Percentiles rank a stretch among this genome's conserved stretches.
These are phyloP conservation scores for Sebastes trivittatus DNA, from an alignment of 2,797 vertebrate genomes.

Conservation along the genomic window DNA sequence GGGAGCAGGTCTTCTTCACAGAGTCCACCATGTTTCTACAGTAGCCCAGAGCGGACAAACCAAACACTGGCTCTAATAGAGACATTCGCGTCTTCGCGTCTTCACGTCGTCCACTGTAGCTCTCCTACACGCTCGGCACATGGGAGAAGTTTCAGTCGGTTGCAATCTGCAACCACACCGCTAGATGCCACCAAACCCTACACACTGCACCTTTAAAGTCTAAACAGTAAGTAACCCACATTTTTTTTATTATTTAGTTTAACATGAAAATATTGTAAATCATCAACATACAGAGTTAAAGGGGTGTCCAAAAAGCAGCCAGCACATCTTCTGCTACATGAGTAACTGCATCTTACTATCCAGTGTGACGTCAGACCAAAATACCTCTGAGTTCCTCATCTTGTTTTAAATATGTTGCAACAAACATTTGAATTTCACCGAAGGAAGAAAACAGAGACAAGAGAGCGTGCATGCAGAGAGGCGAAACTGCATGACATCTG, in stretches of 20 bases:
- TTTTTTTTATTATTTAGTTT: background rate
- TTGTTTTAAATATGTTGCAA: constrained; percentile 25
- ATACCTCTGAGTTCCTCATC: constrained; percentile 39
- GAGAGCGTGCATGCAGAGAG: constrained; percentile 19
- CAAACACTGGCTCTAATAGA: too few relatives aligned
- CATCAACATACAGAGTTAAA: constrained; percentile 14
- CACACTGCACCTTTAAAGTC: background rate
- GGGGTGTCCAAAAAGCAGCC: constrained; percentile 31
- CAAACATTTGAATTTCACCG: constrained; percentile 22
- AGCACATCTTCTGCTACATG: constrained; percentile 46
- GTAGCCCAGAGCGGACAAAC: too few relatives aligned
- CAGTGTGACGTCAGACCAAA: constrained; percentile 67
- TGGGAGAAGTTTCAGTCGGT: too few relatives aligned
- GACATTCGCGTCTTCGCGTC: too few relatives aligned
- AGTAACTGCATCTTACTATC: constrained; percentile 49
- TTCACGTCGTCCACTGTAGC: background rate
- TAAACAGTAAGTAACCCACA: background rate
- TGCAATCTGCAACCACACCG: too few relatives aligned
- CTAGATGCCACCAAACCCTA: background rate
- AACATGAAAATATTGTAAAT: constrained; percentile 11
- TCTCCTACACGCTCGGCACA: background rate
- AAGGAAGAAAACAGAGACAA: constrained; percentile 26
- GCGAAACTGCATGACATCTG: constrained; percentile 47
- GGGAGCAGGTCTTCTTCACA: too few relatives aligned
- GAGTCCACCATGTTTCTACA: too few relatives aligned